Base-by-base conservation (phyloP, 2,888 invertebrate genomes). In the Amblyjoppa proteus region DNA sequence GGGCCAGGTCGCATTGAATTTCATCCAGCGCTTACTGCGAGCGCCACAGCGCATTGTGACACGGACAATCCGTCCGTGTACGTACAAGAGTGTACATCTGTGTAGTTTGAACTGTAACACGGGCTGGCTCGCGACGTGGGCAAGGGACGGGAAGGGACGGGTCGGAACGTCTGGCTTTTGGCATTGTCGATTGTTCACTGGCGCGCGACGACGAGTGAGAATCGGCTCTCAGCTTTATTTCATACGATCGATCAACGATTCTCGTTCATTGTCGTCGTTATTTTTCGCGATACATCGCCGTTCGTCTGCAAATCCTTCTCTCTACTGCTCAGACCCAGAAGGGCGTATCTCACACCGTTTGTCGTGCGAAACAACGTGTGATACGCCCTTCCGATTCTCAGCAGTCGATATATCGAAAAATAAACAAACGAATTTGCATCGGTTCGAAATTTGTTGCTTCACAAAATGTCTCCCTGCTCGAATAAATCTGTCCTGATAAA, bases 1-100 rank as follows among this genome's bases (percentile, higher is more conserved):
- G 87, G 91, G 90, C 87, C 88, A 68, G 85, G 89, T 89, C 88
- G 86, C 87, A 89, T 89, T 88, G 88, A 91, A 90, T 90, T 91
- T 88, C 88, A 89, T 88, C 79, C 85, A 86, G 81, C 87, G 20
- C 38, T 73, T 68, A 71, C 58, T 56, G 56, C 56, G 58, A 56
- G 49, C 20, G 64, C 64, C 4, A 53, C 64, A 28, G 28, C 2
- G 25, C 61, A 64, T 64, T 56, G 16, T 41, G 16, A 25, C 53
- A n/a, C 28, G 45, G 25, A 45, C 28, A 11, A 73, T 53, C n/a
- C 31, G 4, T 7, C 20, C 31, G 58, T n/a, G 34, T 45, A 68
- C 45, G 34, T 31, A 45, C 5, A 66, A 20, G 13, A 3, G 2
- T 13, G 51, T 66, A 51, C 25, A 66, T 58, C 45, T 34, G n/a